These are phyloP conservation scores for Turdus rufiventris DNA, from an alignment of 2,113 vertebrate genomes.

Conservation along the genomic window DNA sequence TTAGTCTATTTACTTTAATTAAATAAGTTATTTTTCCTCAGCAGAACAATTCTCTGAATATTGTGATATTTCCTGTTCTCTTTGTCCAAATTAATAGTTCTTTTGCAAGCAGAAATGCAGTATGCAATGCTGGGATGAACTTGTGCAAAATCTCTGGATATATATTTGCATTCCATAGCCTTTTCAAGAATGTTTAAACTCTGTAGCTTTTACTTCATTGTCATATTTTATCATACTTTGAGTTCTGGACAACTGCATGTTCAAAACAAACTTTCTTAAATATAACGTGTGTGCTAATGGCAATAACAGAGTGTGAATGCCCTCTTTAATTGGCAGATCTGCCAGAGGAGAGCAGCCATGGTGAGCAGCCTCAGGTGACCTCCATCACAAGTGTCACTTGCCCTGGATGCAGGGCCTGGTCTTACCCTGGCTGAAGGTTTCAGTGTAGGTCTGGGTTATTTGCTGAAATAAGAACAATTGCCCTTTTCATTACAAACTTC, in stretches of 20 bases:
- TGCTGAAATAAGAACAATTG: not conserved
- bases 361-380: not conserved
- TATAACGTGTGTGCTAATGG: not conserved
- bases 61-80: not conserved
- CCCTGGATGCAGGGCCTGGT: not conserved
- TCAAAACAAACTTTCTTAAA: not conserved
- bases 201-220: not conserved
- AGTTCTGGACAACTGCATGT: not conserved
- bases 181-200: not conserved
- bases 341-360: not conserved
- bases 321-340: not conserved
- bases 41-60: not conserved
- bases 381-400: not conserved
- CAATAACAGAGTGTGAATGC: not conserved
- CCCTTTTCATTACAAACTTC: not conserved
- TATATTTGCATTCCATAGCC: not conserved
- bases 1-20: slow-evolving; percentile 2
- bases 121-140: not conserved
- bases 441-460: not conserved
- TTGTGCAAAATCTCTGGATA: not conserved
- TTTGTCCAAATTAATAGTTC: not conserved
- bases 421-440: not conserved
- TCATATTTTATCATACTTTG: not conserved
- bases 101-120: not conserved
- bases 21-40: not conserved